Evolutionary conservation across 92 coral and sea anemone genomes (phyloP).

Genomic region (Muricea muricata): DNA sequence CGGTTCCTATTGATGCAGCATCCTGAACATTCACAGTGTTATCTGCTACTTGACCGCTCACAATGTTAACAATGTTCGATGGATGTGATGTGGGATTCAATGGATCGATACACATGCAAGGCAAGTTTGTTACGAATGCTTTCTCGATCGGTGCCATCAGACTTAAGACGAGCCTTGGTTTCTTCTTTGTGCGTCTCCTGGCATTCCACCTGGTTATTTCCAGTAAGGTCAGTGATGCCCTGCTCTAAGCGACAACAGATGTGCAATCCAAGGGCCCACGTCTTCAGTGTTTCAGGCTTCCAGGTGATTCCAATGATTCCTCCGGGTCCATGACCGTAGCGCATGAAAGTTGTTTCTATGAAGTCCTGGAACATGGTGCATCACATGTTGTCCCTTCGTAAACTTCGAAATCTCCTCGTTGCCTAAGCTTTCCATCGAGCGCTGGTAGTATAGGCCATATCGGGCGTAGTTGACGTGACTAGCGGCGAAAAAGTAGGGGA

Average conservation of each 20-base stretch:
- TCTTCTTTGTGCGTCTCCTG: conserved; percentile 71
- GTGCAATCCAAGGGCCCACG: conserved; percentile 76
- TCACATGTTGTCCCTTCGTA: conserved; percentile 62
- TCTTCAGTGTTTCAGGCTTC: conserved; percentile 69
- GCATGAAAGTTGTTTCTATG: conserved; percentile 68
- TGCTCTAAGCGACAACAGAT: conserved; percentile 67
- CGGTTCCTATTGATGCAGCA: conserved; percentile 50
- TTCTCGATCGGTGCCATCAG: conserved; percentile 65
- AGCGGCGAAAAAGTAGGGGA: conserved; percentile 70
- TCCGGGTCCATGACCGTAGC: conserved; percentile 64
- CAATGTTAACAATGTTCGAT: conserved; percentile 62
- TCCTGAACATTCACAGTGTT: too few species aligned
- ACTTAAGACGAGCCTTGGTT: conserved; percentile 41
- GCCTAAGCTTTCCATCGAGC: conserved; percentile 54
- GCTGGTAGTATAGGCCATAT: conserved; percentile 66
- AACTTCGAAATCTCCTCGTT: conserved; percentile 46
- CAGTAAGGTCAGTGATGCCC: conserved; percentile 31
- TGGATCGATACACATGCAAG: conserved; percentile 67
- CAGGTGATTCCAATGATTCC: conserved; percentile 70
- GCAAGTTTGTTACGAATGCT: conserved; percentile 57
- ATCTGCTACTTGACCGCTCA: conserved; percentile 61
- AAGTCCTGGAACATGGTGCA: conserved; percentile 67
- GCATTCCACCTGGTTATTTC: conserved; percentile 32
- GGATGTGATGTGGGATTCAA: conserved; percentile 64
- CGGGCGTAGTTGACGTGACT: conserved; percentile 69